Evolutionary conservation across 2,797 vertebrate species (phyloP), one percentile per base, ranked within the genome.

Genomic region (Chloroceryle inda): DNA sequence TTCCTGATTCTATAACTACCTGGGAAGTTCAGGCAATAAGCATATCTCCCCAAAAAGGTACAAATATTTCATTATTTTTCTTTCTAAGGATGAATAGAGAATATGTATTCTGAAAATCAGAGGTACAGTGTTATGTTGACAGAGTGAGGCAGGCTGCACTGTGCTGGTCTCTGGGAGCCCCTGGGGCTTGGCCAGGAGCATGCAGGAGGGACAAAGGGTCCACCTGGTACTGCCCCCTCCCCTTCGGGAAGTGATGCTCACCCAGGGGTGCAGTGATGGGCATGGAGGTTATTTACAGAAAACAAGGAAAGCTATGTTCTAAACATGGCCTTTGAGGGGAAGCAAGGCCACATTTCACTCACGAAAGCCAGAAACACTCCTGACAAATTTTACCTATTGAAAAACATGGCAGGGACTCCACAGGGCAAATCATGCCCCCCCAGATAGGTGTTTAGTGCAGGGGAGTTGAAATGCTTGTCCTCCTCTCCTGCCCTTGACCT

Each of bases 21-120:
- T 98, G 98, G 98, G 98, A 98, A 96, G 55, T 98, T 55, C 98
- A 98, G 59, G 97, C 98, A 74, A 96, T 98, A 71, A 94, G 97
- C 58, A 72, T 97, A 78, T 98, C 98, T 95, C 72, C 96, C 13
- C 92, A 94, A 35, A 98, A 97, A 97, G 98, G 98, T 97, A 95
- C 45, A 47, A 73, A 16, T 72, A 50, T 9, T 52, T 66, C 69
- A 27, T 24, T 44, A 10, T 11, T 0, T 76, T 66, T 40, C 14
- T 87, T 76, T 45, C 7, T 38, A 40, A 0, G 0, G 33, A 74
- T 63, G 6, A 78, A 23, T 23, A 78, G 6, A 78, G 14, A 75
- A 75, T 2, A 0, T 35, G 0, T 37, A 8, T 74, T n/a, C 59
- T 71, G 89, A 17, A 27, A 53, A 85, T 72, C 15, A 33, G 11